These are phyloP conservation scores for Brachionus sp. DNA, from an alignment of 1,140 invertebrate species.

Conservation along the genomic window DNA sequence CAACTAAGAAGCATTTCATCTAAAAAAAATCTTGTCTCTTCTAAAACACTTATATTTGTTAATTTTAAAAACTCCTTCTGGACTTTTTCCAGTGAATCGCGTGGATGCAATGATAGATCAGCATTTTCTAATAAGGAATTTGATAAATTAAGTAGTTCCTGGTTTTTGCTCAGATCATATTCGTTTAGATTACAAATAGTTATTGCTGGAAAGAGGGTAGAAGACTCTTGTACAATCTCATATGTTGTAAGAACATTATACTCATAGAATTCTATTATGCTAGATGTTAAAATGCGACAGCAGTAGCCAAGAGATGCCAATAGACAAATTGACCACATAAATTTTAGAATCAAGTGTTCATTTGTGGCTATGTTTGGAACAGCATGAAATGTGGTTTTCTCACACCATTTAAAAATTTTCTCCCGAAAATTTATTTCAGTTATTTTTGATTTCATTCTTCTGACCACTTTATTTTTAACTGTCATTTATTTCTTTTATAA, in stretches of 20 bases:
- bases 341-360: neutral
- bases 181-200: conserved; percentile 36
- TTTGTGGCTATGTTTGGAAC: conserved; percentile 42
- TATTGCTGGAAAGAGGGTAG: neutral
- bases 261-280: conserved; percentile 27
- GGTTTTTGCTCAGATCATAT: conserved; percentile 20
- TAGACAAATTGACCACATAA: conserved; percentile 40
- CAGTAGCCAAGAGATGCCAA: conserved; percentile 31
- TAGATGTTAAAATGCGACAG: conserved; percentile 16
- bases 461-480: neutral
- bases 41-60: neutral
- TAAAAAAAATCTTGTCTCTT: neutral
- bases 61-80: conserved; percentile 2
- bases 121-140: neutral
- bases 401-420: neutral
- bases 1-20: conserved; percentile 6
- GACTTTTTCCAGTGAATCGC: neutral
- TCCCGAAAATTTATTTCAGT: neutral
- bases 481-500: neutral
- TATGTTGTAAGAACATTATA: conserved; percentile 6
- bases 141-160: neutral
- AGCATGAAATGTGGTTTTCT: conserved; percentile 31
- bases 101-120: neutral
- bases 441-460: neutral
- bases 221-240: conserved; percentile 36